These are phyloP conservation scores for Philypnodon macrostomus DNA, from an alignment of 2,797 vertebrate species.

Conservation along the genomic window DNA sequence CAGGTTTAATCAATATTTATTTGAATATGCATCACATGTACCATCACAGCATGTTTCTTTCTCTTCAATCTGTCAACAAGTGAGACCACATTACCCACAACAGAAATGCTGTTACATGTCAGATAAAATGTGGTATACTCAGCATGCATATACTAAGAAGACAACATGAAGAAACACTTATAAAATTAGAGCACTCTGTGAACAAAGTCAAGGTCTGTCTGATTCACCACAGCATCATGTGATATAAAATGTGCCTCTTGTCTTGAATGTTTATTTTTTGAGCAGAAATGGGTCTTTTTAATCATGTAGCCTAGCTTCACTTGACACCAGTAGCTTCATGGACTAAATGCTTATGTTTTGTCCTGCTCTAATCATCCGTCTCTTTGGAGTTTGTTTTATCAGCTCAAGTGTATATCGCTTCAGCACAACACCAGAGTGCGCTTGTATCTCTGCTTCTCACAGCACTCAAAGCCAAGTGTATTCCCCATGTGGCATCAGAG, in stretches of 20 bases:
- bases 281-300: background rate
- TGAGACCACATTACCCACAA: too few species aligned
- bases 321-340: background rate
- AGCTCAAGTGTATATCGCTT: background rate
- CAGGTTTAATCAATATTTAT: background rate
- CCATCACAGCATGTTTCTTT: constrained; percentile 1
- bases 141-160: too few species aligned
- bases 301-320: background rate
- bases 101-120: too few species aligned
- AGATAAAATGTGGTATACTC: too few species aligned
- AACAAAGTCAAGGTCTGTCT: background rate
- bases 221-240: too few species aligned
- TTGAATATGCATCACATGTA: background rate
- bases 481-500: constrained; percentile 6
- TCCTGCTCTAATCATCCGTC: constrained; percentile 1
- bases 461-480: background rate
- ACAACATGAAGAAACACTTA: too few species aligned
- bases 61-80: too few species aligned
- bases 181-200: background rate
- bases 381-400: constrained; percentile 5
- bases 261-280: too few species aligned
- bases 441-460: background rate
- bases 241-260: too few species aligned
- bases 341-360: too few species aligned
- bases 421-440: background rate